phyloP scores from a whole-genome alignment of 2,888 invertebrate species.

The Drosophila neutralis region DNA sequence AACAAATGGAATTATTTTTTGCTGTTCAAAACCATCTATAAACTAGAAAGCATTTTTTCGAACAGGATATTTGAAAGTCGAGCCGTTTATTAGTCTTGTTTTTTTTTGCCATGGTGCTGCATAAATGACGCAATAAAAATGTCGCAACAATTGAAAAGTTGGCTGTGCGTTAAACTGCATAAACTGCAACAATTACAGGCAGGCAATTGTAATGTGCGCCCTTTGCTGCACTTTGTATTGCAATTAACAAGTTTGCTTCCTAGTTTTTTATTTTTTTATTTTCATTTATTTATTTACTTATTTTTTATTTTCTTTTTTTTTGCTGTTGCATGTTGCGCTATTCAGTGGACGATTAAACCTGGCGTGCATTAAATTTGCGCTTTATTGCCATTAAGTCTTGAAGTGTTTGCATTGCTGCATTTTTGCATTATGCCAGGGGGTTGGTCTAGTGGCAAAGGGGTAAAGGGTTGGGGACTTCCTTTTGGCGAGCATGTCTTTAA shows the following conservation, averaged over 20 bases:
- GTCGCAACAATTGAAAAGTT: constrained; percentile 71
- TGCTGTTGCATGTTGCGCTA: constrained; percentile 11
- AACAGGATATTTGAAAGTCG: constrained; percentile 20
- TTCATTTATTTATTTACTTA: background rate
- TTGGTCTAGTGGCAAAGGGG: background rate
- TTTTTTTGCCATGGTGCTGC: constrained; percentile 45
- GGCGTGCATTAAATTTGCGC: constrained; percentile 36
- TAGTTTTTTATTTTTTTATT: constrained; percentile 18
- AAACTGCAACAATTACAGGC: constrained; percentile 74
- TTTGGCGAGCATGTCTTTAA: constrained; percentile 54
- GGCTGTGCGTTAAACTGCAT: constrained; percentile 74
- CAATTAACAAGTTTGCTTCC: constrained; percentile 63
- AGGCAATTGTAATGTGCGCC: constrained; percentile 53
- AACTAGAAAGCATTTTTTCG: too few relatives aligned
- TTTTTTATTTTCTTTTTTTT: background rate
- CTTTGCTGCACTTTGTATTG: constrained; percentile 48
- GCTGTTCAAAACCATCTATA: too few relatives aligned
- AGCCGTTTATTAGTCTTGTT: background rate
- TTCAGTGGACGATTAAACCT: constrained; percentile 41
- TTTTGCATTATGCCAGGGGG: constrained; percentile 39
- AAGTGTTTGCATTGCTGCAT: constrained; percentile 43
- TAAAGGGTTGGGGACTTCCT: constrained; percentile 21
- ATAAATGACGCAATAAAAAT: constrained; percentile 81
- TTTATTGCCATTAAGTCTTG: constrained; percentile 30
- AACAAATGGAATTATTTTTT: too few relatives aligned